These are phyloP conservation scores for Pseudolaguvia tuberculata DNA, from an alignment of 2,113 vertebrate genomes.

Conservation along the genomic window DNA sequence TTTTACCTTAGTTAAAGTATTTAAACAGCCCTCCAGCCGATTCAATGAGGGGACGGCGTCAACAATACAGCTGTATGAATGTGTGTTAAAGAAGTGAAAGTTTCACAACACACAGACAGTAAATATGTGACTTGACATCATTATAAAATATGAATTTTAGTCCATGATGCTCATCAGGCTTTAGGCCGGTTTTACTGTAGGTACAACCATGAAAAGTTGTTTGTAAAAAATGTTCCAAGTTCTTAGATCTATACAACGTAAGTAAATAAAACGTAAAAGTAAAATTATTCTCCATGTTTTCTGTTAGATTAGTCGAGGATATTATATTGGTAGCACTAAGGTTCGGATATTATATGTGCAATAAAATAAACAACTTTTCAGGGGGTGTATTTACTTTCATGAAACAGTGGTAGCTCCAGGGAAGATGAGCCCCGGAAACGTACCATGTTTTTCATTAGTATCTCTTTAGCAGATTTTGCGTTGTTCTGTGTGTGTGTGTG, in stretches of 20 bases:
- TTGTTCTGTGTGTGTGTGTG: slow-evolving; percentile 32
- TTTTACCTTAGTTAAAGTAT: not conserved
- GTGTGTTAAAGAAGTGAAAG: not conserved
- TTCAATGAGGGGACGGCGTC: not conserved
- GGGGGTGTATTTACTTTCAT: slow-evolving; percentile 26
- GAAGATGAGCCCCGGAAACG: not conserved
- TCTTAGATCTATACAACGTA: not conserved
- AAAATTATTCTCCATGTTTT: slow-evolving; percentile 15
- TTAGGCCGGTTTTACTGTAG: slow-evolving; percentile 7
- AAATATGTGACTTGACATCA: slow-evolving; percentile 19
- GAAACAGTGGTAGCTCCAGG: not conserved
- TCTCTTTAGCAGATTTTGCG: slow-evolving; percentile 28
- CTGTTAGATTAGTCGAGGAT: slow-evolving; percentile 17
- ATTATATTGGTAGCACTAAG: slow-evolving; percentile 1
- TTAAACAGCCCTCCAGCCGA: not conserved
- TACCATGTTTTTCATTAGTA: slow-evolving; percentile 34
- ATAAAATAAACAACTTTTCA: slow-evolving; percentile 25
- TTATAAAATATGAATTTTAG: slow-evolving; percentile 10
- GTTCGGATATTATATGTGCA: not conserved
- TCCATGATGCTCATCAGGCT: slow-evolving; percentile 13
- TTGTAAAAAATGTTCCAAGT: not conserved
- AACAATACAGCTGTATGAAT: not conserved
- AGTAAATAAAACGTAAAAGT: not conserved
- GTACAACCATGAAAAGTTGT: slow-evolving; percentile 32
- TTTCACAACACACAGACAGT: slow-evolving; percentile 14